These are phyloP conservation scores for Nyleta sp. DNA, from an alignment of 2,888 invertebrate species.

Conservation along the genomic window DNA sequence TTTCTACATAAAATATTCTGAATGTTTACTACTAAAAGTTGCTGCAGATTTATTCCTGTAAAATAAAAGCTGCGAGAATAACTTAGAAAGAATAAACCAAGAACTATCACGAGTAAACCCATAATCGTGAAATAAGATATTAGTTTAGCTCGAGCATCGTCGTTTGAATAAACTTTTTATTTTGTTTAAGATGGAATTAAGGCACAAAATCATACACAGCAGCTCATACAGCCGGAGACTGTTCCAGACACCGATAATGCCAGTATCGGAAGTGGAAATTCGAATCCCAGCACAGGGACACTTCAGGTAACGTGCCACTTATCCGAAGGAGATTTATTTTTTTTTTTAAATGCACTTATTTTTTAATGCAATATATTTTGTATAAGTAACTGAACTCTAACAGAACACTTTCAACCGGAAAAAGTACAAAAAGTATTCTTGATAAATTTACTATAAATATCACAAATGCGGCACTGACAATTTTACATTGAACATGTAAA, in stretches of 20 bases:
- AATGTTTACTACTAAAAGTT: too few relatives aligned
- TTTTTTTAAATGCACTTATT: not conserved
- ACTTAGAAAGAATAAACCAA: not conserved
- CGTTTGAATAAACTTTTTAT: conserved; percentile 19
- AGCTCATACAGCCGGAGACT: conserved; percentile 70
- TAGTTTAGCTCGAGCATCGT: not conserved
- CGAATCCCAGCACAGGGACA: conserved; percentile 84
- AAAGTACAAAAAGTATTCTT: too few relatives aligned
- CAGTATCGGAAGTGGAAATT: conserved; percentile 81
- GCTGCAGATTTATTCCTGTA: too few relatives aligned
- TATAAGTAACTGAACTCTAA: too few relatives aligned
- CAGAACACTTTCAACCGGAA: too few relatives aligned
- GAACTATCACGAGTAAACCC: not conserved
- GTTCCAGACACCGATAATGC: conserved; percentile 81
- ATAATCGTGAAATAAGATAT: conserved; percentile 14
- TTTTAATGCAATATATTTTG: too few relatives aligned
- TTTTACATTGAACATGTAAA: too few relatives aligned
- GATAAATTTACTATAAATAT: too few relatives aligned
- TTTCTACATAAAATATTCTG: too few relatives aligned
- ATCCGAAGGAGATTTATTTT: conserved; percentile 28
- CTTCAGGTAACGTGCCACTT: conserved; percentile 81
- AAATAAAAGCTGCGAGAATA: too few relatives aligned
- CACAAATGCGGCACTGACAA: too few relatives aligned
- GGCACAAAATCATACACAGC: conserved; percentile 69
- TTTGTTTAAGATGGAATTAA: conserved; percentile 72